Evolutionary conservation across 2,888 invertebrate genomes (phyloP).

Genomic region (Malacosoma neustria): DNA sequence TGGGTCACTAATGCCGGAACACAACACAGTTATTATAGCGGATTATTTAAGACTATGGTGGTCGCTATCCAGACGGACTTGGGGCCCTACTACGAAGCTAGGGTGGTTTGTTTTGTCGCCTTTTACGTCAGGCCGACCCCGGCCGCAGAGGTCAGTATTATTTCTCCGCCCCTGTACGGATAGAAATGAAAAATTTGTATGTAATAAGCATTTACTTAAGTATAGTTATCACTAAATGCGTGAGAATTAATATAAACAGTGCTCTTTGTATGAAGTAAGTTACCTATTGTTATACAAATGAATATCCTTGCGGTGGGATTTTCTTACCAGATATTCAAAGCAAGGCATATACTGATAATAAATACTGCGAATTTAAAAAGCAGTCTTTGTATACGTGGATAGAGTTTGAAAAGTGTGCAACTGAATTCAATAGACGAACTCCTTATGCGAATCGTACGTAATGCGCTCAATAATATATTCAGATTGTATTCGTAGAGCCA

Average conservation of each 20-base stretch:
- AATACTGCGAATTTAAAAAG: constrained; percentile 22
- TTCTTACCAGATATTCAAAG: constrained; percentile 1
- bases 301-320: too few species aligned
- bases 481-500: constrained; percentile 55
- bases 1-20: too few species aligned
- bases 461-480: constrained; percentile 69
- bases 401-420: constrained; percentile 49
- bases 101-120: too few species aligned
- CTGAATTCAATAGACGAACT: constrained; percentile 52
- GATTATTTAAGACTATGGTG: too few species aligned
- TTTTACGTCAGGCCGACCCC: too few species aligned
- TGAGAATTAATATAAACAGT: background rate
- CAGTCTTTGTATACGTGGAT: constrained; percentile 38
- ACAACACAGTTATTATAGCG: too few species aligned
- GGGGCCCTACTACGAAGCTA: too few species aligned
- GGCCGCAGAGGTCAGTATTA: too few species aligned
- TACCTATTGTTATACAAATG: too few species aligned
- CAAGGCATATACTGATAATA: constrained; percentile 18
- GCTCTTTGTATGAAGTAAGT: background rate
- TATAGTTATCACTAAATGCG: background rate
- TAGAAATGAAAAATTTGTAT: too few species aligned
- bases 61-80: too few species aligned
- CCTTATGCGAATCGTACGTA: constrained; percentile 62
- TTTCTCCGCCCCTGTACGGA: too few species aligned
- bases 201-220: background rate